Base-by-base conservation (phyloP, 1,140 invertebrate species). In the Hypsibius dujardini region DNA sequence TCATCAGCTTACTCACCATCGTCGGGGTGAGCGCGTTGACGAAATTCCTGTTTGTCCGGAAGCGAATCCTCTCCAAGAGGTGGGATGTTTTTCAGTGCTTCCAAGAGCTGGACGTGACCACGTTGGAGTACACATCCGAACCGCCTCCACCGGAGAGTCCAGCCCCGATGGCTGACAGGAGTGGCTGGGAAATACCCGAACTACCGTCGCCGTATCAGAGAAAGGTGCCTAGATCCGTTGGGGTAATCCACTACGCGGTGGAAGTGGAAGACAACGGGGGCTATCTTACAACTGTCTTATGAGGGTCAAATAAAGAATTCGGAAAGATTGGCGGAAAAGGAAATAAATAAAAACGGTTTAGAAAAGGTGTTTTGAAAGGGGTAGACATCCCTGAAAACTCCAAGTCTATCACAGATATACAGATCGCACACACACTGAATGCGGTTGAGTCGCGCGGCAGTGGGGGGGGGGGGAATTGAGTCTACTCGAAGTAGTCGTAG, bases 31-130 rank as follows among this genome's bases (percentile, higher is more conserved):
- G 81, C 1, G 77, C 77, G 71, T 71, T 77, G 2, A 73, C 76
- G 2, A 77, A 79, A 59, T 79, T 79, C 67, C 42, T 81, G 14
- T 83, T 83, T 75, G 77, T 79, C 47, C 71, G 60, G 70, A 75
- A 74, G 67, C 77, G 76, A 40, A 75, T 74, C 14, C 69, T 81
- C n/a, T 75, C 74, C 47, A 72, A 74, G 14, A 74, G 76, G 2
- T 78, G 76, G 70, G 80, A 81, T 74, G 73, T 81, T 46, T 81
- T 81, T 72, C 77, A 77, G 75, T 81, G 80, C 74, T 75, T 81
- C 60, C 12, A 15, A 7, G 3, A 12, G 42, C 3, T 7, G 12
- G 62, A 67, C 62, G 62, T 28, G 28, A 28, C 28, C 28, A 28
- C 28, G 28, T 28, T 28, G 28, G 28, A 28, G 28, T 28, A 28